These are phyloP conservation scores for Tachysurus fulvidraco DNA, from an alignment of 2,113 vertebrate species.

Conservation along the genomic window DNA sequence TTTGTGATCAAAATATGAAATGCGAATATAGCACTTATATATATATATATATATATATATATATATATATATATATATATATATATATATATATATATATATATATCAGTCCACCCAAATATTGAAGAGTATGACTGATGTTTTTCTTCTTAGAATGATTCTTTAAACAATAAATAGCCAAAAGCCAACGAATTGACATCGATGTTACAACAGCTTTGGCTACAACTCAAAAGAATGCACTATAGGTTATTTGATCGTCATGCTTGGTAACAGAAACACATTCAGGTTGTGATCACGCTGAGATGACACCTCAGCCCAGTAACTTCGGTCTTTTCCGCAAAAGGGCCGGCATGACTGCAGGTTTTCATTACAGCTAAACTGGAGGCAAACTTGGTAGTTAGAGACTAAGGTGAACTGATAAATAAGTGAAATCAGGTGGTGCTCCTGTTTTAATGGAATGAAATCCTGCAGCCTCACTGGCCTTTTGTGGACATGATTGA, in stretches of 20 bases:
- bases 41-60: too few relatives aligned
- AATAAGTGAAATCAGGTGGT: background rate
- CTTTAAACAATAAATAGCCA: too few relatives aligned
- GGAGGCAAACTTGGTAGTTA: background rate
- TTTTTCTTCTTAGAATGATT: too few relatives aligned
- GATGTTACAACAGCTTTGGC: too few relatives aligned
- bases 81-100: too few relatives aligned
- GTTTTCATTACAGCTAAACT: background rate
- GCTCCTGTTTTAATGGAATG: background rate
- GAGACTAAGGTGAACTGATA: background rate
- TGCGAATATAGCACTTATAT: too few relatives aligned
- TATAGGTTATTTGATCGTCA: slow-evolving; percentile 9
- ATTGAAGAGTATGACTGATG: too few relatives aligned
- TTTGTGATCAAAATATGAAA: too few relatives aligned
- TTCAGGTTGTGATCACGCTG: background rate
- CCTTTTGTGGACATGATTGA: background rate
- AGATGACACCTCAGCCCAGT: background rate
- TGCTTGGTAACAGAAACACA: slow-evolving; percentile 6
- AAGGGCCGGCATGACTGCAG: background rate
- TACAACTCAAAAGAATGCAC: slow-evolving; percentile 8
- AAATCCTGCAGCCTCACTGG: background rate
- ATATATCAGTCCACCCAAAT: too few relatives aligned
- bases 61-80: too few relatives aligned
- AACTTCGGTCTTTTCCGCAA: background rate
- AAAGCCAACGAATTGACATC: too few relatives aligned